These are phyloP conservation scores for Manacus vitellinus DNA, from an alignment of 2,113 vertebrate genomes.

Conservation along the genomic window DNA sequence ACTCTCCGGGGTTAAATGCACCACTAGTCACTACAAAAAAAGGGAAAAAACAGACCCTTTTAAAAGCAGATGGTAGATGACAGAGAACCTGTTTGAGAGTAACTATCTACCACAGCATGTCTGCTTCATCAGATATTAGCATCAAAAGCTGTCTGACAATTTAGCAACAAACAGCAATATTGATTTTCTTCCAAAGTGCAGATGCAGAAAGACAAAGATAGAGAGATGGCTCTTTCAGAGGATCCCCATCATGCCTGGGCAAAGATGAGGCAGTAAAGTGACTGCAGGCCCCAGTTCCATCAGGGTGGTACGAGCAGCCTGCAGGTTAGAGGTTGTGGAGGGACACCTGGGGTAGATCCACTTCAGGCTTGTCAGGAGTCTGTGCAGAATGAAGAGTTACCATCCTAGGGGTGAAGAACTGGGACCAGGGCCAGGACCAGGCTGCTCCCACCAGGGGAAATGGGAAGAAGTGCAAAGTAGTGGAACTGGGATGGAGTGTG, in stretches of 20 bases:
- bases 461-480: neutral
- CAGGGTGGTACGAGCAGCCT: neutral
- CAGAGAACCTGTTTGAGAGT: constrained; percentile 45
- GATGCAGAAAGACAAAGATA: neutral
- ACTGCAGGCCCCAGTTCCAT: neutral
- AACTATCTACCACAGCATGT: constrained; percentile 49
- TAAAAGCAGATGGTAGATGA: constrained; percentile 55
- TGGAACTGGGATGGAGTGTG: neutral
- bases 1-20: neutral
- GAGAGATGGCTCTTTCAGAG: neutral
- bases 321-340: neutral
- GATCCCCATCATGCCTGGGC: neutral
- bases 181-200: constrained; percentile 57
- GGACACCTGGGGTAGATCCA: neutral
- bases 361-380: neutral
- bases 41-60: neutral
- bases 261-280: neutral
- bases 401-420: neutral
- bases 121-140: constrained; percentile 67
- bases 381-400: neutral
- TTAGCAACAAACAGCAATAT: constrained; percentile 57
- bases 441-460: neutral
- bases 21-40: constrained; percentile 17
- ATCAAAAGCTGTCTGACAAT: constrained; percentile 63
- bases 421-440: neutral